Percentiles rank a stretch among this genome's conserved stretches.
These are phyloP conservation scores for Dusona sp. DNA, from an alignment of 2,888 invertebrate species.

Conservation along the genomic window DNA sequence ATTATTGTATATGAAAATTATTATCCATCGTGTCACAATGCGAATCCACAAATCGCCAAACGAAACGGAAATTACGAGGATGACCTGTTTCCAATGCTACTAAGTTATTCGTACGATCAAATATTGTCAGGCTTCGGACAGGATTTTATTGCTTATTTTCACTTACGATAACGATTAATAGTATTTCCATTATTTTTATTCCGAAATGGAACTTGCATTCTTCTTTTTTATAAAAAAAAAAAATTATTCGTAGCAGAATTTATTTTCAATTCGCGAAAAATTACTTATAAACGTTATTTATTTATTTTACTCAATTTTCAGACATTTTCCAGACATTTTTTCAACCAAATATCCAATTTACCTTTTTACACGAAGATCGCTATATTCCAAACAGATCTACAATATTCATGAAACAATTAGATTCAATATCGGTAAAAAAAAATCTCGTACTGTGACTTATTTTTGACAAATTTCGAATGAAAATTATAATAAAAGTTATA, in stretches of 20 bases:
- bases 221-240: neutral
- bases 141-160: neutral
- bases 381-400: neutral
- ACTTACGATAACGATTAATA: neutral
- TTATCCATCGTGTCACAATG: constrained; percentile 53
- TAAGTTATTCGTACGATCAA: neutral
- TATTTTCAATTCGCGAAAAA: neutral
- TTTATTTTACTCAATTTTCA: neutral
- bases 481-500: no score
- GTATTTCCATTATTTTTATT: neutral
- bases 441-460: no score
- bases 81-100: neutral
- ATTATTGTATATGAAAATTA: constrained; percentile 76
- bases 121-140: neutral
- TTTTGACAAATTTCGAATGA: no score
- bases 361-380: neutral
- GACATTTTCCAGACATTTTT: neutral
- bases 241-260: no score
- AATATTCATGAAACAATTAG: no score
- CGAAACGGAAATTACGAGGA: neutral
- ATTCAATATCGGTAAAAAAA: no score
- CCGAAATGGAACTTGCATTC: neutral
- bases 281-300: neutral
- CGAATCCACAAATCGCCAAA: constrained; percentile 25
- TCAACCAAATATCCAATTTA: neutral